phyloP scores from a whole-genome alignment of 2,113 vertebrate species.

The Ondatra zibethicus region DNA sequence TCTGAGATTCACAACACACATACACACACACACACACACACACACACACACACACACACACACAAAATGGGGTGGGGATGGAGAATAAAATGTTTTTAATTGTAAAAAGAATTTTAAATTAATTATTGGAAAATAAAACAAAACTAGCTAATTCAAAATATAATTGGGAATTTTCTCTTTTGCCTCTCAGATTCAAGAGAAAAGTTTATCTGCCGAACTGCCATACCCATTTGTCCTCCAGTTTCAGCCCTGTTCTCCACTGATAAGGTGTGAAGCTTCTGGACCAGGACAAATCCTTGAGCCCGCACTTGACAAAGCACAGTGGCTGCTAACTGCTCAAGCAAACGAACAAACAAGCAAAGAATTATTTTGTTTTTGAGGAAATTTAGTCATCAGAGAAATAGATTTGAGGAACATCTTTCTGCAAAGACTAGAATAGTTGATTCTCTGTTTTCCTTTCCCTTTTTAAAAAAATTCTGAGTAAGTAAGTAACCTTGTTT shows the following conservation, averaged over 20 bases:
- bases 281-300: not conserved
- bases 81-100: not conserved
- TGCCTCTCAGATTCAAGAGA: not conserved
- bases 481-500: not conserved
- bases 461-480: not conserved
- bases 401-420: not conserved
- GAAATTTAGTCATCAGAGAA: not conserved
- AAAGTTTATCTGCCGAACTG: not conserved
- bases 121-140: not conserved
- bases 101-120: constrained; percentile 11
- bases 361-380: not conserved
- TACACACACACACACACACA: not conserved
- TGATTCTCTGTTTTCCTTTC: not conserved
- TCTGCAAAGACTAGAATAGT: not conserved
- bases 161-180: not conserved
- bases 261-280: not conserved
- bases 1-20: too few species aligned
- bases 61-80: too few species aligned
- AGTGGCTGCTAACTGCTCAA: not conserved
- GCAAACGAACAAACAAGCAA: constrained; percentile 4
- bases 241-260: not conserved
- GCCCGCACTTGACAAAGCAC: not conserved
- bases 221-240: not conserved
- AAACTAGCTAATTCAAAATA: constrained; percentile 11
- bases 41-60: not conserved